Percentiles rank a stretch among this genome's conserved stretches.
These are phyloP conservation scores for Gymnothorax javanicus DNA, from an alignment of 2,797 vertebrate genomes.

Conservation along the genomic window DNA sequence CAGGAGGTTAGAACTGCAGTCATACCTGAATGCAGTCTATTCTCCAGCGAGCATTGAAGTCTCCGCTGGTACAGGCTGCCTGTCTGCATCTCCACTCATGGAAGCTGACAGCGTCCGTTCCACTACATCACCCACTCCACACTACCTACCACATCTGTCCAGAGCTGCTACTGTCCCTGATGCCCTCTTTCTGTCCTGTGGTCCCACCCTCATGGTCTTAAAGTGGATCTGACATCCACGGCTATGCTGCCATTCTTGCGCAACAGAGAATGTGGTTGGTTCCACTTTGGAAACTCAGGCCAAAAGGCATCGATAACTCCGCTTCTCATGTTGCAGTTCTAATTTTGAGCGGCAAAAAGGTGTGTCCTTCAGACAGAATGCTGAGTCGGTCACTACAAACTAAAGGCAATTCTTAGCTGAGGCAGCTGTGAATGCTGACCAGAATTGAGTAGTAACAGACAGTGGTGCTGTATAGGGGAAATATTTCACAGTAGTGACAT, in stretches of 20 bases:
- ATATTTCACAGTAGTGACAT: not conserved
- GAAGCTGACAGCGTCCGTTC: not conserved
- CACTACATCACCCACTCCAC: not conserved
- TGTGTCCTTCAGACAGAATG: not conserved
- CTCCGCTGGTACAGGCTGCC: not conserved
- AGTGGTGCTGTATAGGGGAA: not conserved
- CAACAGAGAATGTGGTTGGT: not conserved
- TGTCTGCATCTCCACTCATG: not conserved
- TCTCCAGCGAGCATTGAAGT: not conserved
- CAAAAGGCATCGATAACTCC: not conserved
- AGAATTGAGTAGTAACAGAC: not conserved
- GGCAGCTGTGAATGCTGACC: not conserved
- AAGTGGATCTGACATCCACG: too few relatives aligned
- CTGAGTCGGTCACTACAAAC: not conserved
- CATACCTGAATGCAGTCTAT: not conserved
- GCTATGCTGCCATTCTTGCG: too few relatives aligned
- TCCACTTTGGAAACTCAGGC: not conserved
- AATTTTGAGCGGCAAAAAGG: not conserved
- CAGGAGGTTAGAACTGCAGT: not conserved
- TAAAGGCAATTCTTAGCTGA: not conserved
- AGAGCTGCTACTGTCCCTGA: not conserved
- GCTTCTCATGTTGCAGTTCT: not conserved
- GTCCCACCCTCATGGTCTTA: too few relatives aligned
- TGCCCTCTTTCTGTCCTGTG: too few relatives aligned
- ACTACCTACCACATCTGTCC: not conserved